Percentiles rank a stretch among this genome's conserved stretches.
These are phyloP conservation scores for Catharus fuscescens DNA, from an alignment of 2,113 vertebrate genomes.

Conservation along the genomic window DNA sequence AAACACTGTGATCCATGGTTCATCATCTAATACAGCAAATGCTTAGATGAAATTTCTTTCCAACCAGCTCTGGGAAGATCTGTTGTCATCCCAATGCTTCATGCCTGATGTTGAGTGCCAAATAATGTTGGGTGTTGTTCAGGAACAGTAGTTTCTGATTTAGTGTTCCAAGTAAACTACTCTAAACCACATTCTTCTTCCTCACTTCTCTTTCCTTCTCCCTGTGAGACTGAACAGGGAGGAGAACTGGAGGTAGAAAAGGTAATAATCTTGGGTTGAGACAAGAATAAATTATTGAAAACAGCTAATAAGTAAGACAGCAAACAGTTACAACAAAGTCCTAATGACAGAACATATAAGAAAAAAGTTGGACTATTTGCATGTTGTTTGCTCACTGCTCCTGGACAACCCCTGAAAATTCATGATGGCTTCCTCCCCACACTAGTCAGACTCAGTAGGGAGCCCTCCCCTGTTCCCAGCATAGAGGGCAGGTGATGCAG, in stretches of 20 bases:
- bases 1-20: background rate
- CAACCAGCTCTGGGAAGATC: background rate
- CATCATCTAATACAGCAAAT: background rate
- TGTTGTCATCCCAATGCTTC: background rate
- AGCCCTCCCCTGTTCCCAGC: background rate
- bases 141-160: background rate
- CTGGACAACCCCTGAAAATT: background rate
- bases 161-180: background rate
- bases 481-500: background rate
- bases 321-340: fast-evolving
- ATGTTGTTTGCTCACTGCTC: background rate
- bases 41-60: background rate
- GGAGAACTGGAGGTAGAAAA: background rate
- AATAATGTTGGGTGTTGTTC: background rate
- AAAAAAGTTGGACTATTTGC: background rate
- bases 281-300: background rate
- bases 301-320: background rate
- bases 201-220: background rate
- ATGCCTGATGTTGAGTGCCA: fast-evolving
- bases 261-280: background rate
- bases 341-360: background rate
- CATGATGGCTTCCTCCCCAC: background rate
- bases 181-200: background rate
- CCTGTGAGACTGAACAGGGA: background rate
- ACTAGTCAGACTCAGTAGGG: background rate